Conservation (phyloP, 1,140 invertebrate species). For the Cardiocondyla obscurior region DNA sequence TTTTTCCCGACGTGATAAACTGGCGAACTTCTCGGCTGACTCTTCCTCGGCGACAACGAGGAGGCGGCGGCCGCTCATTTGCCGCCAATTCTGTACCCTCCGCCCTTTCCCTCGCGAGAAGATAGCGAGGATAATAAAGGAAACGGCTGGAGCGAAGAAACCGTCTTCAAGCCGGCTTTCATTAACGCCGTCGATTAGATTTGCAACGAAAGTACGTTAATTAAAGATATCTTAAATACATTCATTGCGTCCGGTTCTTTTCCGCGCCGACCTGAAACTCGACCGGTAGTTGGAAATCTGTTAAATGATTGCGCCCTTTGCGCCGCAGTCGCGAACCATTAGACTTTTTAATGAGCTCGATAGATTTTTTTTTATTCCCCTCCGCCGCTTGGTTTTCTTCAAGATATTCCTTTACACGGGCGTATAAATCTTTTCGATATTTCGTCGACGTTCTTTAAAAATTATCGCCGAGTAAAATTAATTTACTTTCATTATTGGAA, state of each 20-base stretch:
- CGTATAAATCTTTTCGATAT: neutral
- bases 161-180: slow-evolving; percentile 42
- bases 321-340: slow-evolving; percentile 8
- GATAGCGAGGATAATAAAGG: slow-evolving; percentile 36
- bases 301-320: slow-evolving; percentile 46
- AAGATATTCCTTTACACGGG: too few species aligned
- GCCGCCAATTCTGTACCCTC: slow-evolving; percentile 6
- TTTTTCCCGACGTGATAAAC: slow-evolving; percentile 39
- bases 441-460: neutral
- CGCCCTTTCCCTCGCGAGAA: neutral
- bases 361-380: slow-evolving; percentile 39
- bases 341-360: slow-evolving; percentile 46
- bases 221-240: slow-evolving; percentile 61
- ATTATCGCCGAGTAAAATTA: too few species aligned
- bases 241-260: slow-evolving; percentile 10
- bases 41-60: slow-evolving; percentile 10
- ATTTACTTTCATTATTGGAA: too few species aligned
- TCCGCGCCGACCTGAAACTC: slow-evolving; percentile 23
- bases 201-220: slow-evolving; percentile 60
- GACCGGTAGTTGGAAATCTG: slow-evolving; percentile 53
- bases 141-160: slow-evolving; percentile 42
- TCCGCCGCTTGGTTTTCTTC: too few species aligned
- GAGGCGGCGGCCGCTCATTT: slow-evolving; percentile 20
- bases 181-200: slow-evolving; percentile 62
- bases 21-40: slow-evolving; percentile 23